A percentile compares a stretch with the other conserved stretches of the same genome.
Conservation (phyloP, 2,797 vertebrate genomes). For the Aulostomus chinensis region DNA sequence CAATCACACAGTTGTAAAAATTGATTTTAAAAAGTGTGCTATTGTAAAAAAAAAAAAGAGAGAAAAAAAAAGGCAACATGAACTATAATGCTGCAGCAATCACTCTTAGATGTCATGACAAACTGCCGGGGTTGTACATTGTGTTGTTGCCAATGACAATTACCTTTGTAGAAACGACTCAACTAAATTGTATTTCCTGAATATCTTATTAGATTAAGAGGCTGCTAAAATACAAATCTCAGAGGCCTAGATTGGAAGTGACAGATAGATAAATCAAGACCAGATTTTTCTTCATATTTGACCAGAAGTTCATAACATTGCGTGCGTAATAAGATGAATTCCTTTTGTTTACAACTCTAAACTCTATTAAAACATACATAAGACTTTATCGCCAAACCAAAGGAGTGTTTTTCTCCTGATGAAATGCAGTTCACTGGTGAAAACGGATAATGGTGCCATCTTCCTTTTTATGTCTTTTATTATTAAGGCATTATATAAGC, state of each 20-base stretch:
- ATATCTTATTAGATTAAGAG: slow-evolving; percentile 70
- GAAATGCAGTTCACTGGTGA: slow-evolving; percentile 55
- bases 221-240: slow-evolving; percentile 21
- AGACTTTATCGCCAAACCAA: slow-evolving; percentile 46
- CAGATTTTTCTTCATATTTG: slow-evolving; percentile 39
- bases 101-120: slow-evolving; percentile 43
- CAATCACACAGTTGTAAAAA: too few relatives aligned
- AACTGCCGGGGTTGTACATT: slow-evolving; percentile 47
- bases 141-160: slow-evolving; percentile 69
- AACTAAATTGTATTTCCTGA: slow-evolving; percentile 71
- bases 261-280: slow-evolving; percentile 60
- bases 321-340: slow-evolving; percentile 54
- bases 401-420: slow-evolving; percentile 47
- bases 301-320: slow-evolving; percentile 44
- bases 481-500: slow-evolving; percentile 69
- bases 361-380: slow-evolving; percentile 50
- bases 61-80: too few relatives aligned
- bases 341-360: slow-evolving; percentile 54
- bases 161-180: slow-evolving; percentile 64
- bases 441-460: slow-evolving; percentile 70
- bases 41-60: too few relatives aligned
- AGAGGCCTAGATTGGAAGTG: slow-evolving; percentile 47
- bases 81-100: slow-evolving; percentile 49
- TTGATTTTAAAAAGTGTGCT: too few relatives aligned
- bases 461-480: slow-evolving; percentile 75